Percentiles rank a stretch among this genome's conserved stretches.
Conservation (phyloP, 1,140 invertebrate species). For the Orius laevigatus region DNA sequence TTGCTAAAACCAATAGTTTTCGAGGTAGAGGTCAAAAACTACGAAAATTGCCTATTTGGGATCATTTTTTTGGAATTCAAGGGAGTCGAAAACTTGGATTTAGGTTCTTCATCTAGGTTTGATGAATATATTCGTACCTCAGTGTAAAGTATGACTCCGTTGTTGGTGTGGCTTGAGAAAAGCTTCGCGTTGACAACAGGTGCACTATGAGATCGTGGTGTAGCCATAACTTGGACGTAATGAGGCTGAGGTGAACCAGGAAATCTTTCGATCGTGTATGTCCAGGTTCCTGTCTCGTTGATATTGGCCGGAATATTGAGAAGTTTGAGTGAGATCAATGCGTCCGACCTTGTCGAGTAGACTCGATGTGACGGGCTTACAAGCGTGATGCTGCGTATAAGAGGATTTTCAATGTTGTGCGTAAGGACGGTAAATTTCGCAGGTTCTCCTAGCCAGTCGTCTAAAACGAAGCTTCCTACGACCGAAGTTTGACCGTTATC, state of each 20-base stretch:
- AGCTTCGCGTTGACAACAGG: conserved; percentile 28
- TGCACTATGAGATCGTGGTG: conserved; percentile 25
- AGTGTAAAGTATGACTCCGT: conserved; percentile 30
- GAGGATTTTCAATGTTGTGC: conserved; percentile 30
- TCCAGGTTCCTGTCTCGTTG: conserved; percentile 38
- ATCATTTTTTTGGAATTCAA: no score
- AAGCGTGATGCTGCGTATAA: conserved; percentile 30
- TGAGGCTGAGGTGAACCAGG: conserved; percentile 38
- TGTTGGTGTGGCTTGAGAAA: conserved; percentile 25
- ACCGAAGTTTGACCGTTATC: conserved; percentile 28
- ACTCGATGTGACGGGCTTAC: conserved; percentile 30
- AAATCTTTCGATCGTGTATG: conserved; percentile 36
- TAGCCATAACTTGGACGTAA: conserved; percentile 35
- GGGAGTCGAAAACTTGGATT: no score
- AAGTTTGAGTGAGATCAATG: conserved; percentile 31
- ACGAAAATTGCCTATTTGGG: no score
- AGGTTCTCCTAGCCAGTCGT: conserved; percentile 30
- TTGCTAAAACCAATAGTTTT: no score
- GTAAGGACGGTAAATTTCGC: conserved; percentile 31
- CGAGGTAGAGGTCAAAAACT: no score
- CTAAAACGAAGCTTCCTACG: conserved; percentile 32
- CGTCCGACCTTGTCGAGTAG: conserved; percentile 28
- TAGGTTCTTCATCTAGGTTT: no score
- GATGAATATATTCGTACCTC: conserved; percentile 25
- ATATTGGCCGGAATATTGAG: conserved; percentile 32